A percentile compares a stretch with the other conserved stretches of the same genome.
These are phyloP conservation scores for Machimus rusticus DNA, from an alignment of 2,888 invertebrate species.

Conservation along the genomic window DNA sequence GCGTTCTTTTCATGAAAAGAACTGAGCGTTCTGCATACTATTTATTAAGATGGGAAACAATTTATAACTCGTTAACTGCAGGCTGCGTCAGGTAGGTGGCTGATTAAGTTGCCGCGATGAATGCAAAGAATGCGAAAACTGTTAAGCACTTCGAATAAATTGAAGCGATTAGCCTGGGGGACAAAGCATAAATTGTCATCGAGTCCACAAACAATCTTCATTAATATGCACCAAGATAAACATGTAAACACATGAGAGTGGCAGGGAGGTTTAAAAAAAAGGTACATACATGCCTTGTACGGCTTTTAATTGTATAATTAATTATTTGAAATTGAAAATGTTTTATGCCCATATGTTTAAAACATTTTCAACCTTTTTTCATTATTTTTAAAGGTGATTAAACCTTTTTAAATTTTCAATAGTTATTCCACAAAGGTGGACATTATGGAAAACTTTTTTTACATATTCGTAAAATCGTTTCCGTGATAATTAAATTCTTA, in stretches of 20 bases:
- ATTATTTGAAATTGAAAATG: not conserved
- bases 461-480: too few species aligned
- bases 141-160: not conserved
- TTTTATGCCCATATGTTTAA: not conserved
- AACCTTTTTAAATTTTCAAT: too few species aligned
- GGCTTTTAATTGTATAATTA: not conserved
- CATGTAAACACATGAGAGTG: not conserved
- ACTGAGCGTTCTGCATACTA: not conserved
- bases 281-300: not conserved
- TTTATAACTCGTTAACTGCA: constrained; percentile 19
- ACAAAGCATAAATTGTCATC: not conserved
- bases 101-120: not conserved
- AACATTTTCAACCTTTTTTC: not conserved
- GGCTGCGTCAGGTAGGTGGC: not conserved
- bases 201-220: not conserved
- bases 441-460: too few species aligned
- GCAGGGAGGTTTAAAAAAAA: not conserved
- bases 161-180: not conserved
- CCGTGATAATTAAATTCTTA: too few species aligned
- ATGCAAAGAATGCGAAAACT: not conserved
- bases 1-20: not conserved
- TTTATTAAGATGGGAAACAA: constrained; percentile 8
- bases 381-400: too few species aligned
- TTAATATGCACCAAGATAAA: not conserved
- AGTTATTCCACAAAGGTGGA: too few species aligned